Conservation (phyloP, 2,888 invertebrate species). For the Heliothis peltigera region DNA sequence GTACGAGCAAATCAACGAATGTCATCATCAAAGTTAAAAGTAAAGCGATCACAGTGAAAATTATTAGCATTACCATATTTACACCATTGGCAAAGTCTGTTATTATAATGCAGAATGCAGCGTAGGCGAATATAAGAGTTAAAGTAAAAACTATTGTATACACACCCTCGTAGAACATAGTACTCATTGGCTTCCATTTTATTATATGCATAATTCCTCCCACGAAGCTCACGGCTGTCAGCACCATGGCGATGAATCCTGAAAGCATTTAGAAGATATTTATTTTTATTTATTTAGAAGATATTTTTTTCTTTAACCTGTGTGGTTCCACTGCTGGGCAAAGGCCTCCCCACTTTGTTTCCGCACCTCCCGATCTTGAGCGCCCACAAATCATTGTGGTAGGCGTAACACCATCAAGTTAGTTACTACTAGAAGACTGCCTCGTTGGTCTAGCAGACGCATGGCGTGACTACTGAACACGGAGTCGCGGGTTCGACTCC, state of each 20-base stretch:
- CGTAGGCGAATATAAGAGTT: slow-evolving; percentile 70
- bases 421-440: too few relatives aligned
- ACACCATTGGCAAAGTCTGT: slow-evolving; percentile 48
- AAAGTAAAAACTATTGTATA: slow-evolving; percentile 37
- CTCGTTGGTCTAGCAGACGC: too few relatives aligned
- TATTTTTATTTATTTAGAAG: too few relatives aligned
- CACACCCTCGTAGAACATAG: neutral
- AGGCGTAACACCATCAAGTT: too few relatives aligned
- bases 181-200: slow-evolving; percentile 49
- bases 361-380: too few relatives aligned
- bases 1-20: slow-evolving; percentile 51
- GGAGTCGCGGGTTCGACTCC: too few relatives aligned
- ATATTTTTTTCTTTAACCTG: too few relatives aligned
- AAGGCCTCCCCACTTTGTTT: too few relatives aligned
- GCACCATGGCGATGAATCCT: slow-evolving; percentile 75
- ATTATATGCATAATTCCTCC: slow-evolving; percentile 71
- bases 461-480: too few relatives aligned
- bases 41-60: slow-evolving; percentile 68
- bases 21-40: slow-evolving; percentile 66
- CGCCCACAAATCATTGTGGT: too few relatives aligned
- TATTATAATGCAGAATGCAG: slow-evolving; percentile 69
- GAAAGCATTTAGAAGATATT: slow-evolving; percentile 59
- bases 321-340: too few relatives aligned
- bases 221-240: slow-evolving; percentile 71
- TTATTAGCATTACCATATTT: slow-evolving; percentile 64